Evolutionary conservation across 2,113 vertebrate species (phyloP).

Genomic region (Pachypanchax playfairii): DNA sequence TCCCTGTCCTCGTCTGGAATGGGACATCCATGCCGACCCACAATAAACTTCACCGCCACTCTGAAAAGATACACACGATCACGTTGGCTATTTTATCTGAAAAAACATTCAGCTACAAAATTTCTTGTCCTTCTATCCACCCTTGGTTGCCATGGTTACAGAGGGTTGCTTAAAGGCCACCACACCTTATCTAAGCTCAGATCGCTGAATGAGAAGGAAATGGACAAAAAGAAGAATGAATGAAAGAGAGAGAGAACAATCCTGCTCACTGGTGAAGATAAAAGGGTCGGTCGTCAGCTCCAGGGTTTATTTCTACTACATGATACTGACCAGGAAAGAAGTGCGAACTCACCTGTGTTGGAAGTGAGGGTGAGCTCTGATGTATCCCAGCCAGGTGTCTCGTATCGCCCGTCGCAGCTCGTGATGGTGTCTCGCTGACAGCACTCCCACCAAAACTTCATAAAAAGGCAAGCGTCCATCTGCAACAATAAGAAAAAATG

Average conservation of each 20-base stretch:
- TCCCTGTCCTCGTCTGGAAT: slow-evolving; percentile 94
- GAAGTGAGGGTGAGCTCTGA: slow-evolving; percentile 82
- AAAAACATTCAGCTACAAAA: slow-evolving; percentile 40
- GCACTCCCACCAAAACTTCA: slow-evolving; percentile 91
- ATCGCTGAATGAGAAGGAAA: slow-evolving; percentile 58
- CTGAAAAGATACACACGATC: slow-evolving; percentile 70
- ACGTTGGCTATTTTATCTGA: background rate
- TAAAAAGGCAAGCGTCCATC: slow-evolving; percentile 70
- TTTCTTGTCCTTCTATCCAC: slow-evolving; percentile 54
- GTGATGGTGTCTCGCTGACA: slow-evolving; percentile 91
- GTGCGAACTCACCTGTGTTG: slow-evolving; percentile 80
- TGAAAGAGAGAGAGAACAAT: slow-evolving; percentile 35
- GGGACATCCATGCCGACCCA: slow-evolving; percentile 88
- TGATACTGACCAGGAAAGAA: slow-evolving; percentile 16
- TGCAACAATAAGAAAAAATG: slow-evolving; percentile 37
- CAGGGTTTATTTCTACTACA: slow-evolving; percentile 33
- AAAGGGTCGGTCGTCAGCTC: slow-evolving; percentile 31
- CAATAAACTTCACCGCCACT: slow-evolving; percentile 95
- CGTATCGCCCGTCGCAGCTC: slow-evolving; percentile 89
- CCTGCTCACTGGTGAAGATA: slow-evolving; percentile 42
- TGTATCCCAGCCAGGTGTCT: slow-evolving; percentile 90
- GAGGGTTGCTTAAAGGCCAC: slow-evolving; percentile 65
- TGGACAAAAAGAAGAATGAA: slow-evolving; percentile 38
- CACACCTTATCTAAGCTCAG: slow-evolving; percentile 55
- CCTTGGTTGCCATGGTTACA: slow-evolving; percentile 70